Conservation (phyloP, 2,797 vertebrate genomes). For the Sebastes paucispinis region DNA sequence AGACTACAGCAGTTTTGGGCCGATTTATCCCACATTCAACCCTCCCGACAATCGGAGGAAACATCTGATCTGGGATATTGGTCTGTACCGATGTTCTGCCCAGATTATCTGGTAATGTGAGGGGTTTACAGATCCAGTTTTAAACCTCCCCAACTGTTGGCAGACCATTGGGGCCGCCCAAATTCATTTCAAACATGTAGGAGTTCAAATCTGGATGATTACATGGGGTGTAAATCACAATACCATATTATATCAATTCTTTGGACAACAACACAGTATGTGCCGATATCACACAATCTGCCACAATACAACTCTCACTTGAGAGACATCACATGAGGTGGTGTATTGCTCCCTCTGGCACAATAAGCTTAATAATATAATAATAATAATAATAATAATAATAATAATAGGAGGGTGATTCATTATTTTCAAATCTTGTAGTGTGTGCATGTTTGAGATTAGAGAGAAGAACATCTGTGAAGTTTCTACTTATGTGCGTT, state of each 20-base stretch:
- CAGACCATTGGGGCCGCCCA: neutral
- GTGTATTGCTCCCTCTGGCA: too few species aligned
- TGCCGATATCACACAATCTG: too few species aligned
- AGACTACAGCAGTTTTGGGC: neutral
- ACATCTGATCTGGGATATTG: neutral
- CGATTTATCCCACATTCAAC: neutral
- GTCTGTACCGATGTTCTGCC: neutral
- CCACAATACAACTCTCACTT: too few species aligned
- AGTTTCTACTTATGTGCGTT: too few species aligned
- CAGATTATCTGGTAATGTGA: neutral
- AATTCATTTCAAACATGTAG: neutral
- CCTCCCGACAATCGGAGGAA: neutral
- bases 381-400: too few species aligned
- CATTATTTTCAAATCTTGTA: too few species aligned
- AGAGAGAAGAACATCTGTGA: neutral
- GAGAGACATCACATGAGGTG: too few species aligned
- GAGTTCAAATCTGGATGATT: neutral
- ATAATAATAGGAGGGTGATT: too few species aligned
- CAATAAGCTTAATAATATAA: too few species aligned
- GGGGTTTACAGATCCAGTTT: neutral
- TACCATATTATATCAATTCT: too few species aligned
- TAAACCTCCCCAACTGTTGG: neutral
- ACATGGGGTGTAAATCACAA: neutral
- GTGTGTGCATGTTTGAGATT: too few species aligned
- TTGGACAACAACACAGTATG: too few species aligned